Base-by-base conservation (phyloP, 2,113 vertebrate genomes). In the Scomber colias region DNA sequence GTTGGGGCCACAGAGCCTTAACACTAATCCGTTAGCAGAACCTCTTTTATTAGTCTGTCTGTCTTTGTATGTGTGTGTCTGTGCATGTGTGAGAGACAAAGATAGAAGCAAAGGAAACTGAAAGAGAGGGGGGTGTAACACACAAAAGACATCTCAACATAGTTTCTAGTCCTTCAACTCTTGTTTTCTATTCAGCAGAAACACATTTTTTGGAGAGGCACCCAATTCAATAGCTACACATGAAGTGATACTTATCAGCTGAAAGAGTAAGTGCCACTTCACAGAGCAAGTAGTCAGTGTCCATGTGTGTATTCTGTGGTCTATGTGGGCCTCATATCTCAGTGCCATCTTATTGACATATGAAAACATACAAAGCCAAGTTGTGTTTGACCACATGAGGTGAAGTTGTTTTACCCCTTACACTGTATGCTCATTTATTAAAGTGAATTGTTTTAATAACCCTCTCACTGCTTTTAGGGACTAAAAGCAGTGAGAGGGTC, bases 41-140 rank as follows among this genome's bases (percentile, higher is more conserved):
- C 66, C 80, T 87, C 84, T 92, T 91, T 92, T 90, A 92, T 94
- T 91, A 91, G 80, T 90, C 77, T 84, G 81, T 87, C 46, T 83
- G 62, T 82, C 71, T 68, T 48, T 62, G 46, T 68, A 30, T 64
- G 66, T 71, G 53, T 51, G 61, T 71, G 71, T 46, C 54, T 55
- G 63, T 27, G 60, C 55, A 69, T 84, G 74, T 87, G 50, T 85
- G 27, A n/a, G n/a, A 64, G 68, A 81, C 21, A 66, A 56, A 82
- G 68, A 90, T 31, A 81, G 71, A 71, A 50, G 49, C 21, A 69
- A 55, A 86, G 59, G 72, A 81, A 76, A 71, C 40, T 6, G 51
- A 64, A 62, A 46, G 12, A 50, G 1, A 49, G 53, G 12, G 14
- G n/a, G 21, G 46, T 6, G 61, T 63, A 31, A 71, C 14, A 10